phyloP scores from a whole-genome alignment of 2,113 vertebrate species.

The Anarrhichthys ocellatus region DNA sequence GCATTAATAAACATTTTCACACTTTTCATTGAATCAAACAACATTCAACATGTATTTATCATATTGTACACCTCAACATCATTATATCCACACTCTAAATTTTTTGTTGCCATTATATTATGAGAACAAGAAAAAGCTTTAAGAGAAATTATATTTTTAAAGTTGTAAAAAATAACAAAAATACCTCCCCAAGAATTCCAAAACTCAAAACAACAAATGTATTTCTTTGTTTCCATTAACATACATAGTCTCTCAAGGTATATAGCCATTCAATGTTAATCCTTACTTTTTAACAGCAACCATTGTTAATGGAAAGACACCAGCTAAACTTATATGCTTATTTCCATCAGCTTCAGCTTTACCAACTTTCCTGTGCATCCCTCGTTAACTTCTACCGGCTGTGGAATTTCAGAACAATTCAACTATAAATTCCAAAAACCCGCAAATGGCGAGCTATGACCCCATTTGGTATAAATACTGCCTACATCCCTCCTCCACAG shows the following conservation, averaged over 20 bases:
- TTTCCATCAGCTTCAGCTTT: constrained; percentile 30
- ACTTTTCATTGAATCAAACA: constrained; percentile 40
- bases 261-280: constrained; percentile 13
- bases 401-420: constrained; percentile 48
- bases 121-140: constrained; percentile 53
- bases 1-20: constrained; percentile 57
- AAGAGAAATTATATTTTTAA: constrained; percentile 44
- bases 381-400: constrained; percentile 50
- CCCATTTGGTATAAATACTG: constrained; percentile 10
- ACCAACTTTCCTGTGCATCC: constrained; percentile 52
- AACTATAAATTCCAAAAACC: constrained; percentile 33
- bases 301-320: constrained; percentile 40
- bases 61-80: constrained; percentile 55
- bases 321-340: constrained; percentile 34
- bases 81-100: constrained; percentile 31
- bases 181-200: constrained; percentile 11
- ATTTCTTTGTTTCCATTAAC: constrained; percentile 31
- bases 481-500: constrained; percentile 44
- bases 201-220: constrained; percentile 15
- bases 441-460: constrained; percentile 10
- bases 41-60: constrained; percentile 42
- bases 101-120: constrained; percentile 29
- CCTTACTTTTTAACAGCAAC: constrained; percentile 15
- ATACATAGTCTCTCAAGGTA: constrained; percentile 27
- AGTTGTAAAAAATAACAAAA: constrained; percentile 51